Percentiles rank a stretch among this genome's conserved stretches.
These are phyloP conservation scores for Philhelius pedissequus DNA, from an alignment of 2,888 invertebrate species.

Conservation along the genomic window DNA sequence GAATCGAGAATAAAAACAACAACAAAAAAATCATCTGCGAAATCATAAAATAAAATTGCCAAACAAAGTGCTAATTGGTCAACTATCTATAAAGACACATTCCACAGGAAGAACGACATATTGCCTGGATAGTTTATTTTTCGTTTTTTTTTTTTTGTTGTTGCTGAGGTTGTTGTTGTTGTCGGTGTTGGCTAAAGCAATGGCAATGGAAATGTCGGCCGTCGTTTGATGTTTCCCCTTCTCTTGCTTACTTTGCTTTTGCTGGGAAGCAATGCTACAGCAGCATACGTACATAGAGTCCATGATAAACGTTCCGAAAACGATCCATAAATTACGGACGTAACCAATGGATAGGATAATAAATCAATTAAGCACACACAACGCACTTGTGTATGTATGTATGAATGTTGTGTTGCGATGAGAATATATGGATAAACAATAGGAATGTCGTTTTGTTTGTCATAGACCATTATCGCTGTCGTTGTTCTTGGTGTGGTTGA, in stretches of 20 bases:
- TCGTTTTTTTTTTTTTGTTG: neutral
- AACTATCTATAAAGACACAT: conserved; percentile 45
- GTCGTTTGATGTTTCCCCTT: neutral
- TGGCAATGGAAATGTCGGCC: neutral
- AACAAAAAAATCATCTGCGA: neutral
- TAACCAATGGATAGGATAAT: conserved; percentile 60
- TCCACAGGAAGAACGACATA: conserved; percentile 52
- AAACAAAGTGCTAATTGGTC: conserved; percentile 62
- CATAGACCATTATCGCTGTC: conserved; percentile 58
- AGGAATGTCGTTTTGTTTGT: conserved; percentile 62
- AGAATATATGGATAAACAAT: conserved; percentile 36
- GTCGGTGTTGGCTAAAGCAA: neutral
- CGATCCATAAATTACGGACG: conserved; percentile 64
- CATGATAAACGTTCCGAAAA: conserved; percentile 43
- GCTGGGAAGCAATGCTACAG: neutral
- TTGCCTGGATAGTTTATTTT: conserved; percentile 33
- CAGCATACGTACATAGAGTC: neutral
- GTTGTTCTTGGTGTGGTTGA: conserved; percentile 37
- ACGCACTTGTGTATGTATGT: neutral
- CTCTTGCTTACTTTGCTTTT: neutral
- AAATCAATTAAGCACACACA: conserved; percentile 60
- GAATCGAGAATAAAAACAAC: conserved; percentile 19
- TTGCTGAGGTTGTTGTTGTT: neutral
- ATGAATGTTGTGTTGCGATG: neutral
- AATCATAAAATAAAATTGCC: conserved; percentile 56